These are phyloP conservation scores for Pogonus chalceus DNA, from an alignment of 1,140 invertebrate genomes.

Conservation along the genomic window DNA sequence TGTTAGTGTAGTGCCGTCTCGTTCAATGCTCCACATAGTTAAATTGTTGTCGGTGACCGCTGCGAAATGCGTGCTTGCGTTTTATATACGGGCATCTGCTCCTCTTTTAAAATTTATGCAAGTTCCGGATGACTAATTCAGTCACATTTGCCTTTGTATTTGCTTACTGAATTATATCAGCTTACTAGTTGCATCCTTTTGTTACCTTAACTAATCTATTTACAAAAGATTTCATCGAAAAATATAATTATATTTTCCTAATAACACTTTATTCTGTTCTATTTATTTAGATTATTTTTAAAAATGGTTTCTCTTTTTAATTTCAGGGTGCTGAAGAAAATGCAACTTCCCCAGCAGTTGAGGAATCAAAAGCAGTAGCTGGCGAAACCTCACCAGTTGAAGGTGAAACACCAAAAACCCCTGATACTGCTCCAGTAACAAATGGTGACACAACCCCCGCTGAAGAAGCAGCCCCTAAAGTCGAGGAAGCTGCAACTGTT, in stretches of 20 bases:
- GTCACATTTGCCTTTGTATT: too few species aligned
- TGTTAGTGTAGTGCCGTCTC: too few species aligned
- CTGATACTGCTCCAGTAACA: constrained; percentile 4
- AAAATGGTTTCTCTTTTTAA: constrained; percentile 5
- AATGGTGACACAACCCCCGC: constrained; percentile 1
- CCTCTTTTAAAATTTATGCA: too few species aligned
- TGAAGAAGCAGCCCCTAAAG: not conserved
- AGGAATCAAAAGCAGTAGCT: constrained; percentile 25
- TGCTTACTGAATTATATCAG: not conserved
- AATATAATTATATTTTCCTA: not conserved
- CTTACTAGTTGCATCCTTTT: not conserved
- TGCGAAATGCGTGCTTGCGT: too few species aligned
- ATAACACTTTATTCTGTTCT: not conserved
- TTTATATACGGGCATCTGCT: too few species aligned
- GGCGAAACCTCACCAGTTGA: constrained; percentile 8
- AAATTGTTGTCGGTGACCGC: too few species aligned
- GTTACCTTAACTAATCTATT: not conserved
- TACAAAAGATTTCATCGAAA: not conserved
- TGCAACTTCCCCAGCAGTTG: constrained; percentile 19
- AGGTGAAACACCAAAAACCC: constrained; percentile 8
- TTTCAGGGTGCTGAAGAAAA: constrained; percentile 28
- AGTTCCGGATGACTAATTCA: too few species aligned
- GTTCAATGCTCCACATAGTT: too few species aligned
- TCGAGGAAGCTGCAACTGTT: not conserved
- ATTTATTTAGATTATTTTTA: constrained; percentile 7